Base-by-base conservation (phyloP, 2,113 vertebrate species). In the Sapayoa aenigma region DNA sequence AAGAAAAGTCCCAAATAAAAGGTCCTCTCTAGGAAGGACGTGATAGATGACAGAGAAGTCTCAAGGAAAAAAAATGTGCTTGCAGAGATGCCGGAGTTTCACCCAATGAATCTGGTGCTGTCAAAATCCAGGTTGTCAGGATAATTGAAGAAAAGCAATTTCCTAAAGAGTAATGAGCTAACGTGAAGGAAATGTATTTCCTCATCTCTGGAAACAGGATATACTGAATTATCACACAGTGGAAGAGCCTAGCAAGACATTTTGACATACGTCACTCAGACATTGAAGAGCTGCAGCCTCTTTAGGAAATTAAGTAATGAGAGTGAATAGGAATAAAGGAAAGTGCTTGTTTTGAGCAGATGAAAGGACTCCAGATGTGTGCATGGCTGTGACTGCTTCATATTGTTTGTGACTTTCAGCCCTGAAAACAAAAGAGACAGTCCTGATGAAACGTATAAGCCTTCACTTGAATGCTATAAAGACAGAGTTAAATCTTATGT, bases 61-160 rank as follows among this genome's bases (percentile, higher is more conserved):
- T 84, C 55, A 71, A 84, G 12, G 52, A 82, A 89, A 84, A 74
- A 74, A 56, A 31, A n/a, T n/a, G 15, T 42, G 37, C 66, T 75
- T 81, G 77, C 74, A 52, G 47, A 79, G 58, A 60, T 33, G 68
- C 35, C 50, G 49, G 67, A 89, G 35, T 82, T 89, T 96, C 86
- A 93, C 47, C 42, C 71, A 68, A 85, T 2, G 18, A 92, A 67
- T 77, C 77, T 82, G 77, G 87, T 94, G 67, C 87, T 94, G 47
- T 84, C 84, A 91, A 80, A 93, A 94, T 91, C 62, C 39, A 75
- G 75, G 53, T 60, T 96, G 83, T 95, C 89, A 92, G 80, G 89
- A 93, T 96, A 97, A 97, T 56, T 93, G 97, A 97, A 93, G 95
- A 93, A 94, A 97, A 83, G 84, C 84, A 85, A 95, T 95, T 96